Percentiles rank a stretch among this genome's conserved stretches.
Conservation (phyloP, 2,888 invertebrate genomes). For the Andrena bicolor region DNA sequence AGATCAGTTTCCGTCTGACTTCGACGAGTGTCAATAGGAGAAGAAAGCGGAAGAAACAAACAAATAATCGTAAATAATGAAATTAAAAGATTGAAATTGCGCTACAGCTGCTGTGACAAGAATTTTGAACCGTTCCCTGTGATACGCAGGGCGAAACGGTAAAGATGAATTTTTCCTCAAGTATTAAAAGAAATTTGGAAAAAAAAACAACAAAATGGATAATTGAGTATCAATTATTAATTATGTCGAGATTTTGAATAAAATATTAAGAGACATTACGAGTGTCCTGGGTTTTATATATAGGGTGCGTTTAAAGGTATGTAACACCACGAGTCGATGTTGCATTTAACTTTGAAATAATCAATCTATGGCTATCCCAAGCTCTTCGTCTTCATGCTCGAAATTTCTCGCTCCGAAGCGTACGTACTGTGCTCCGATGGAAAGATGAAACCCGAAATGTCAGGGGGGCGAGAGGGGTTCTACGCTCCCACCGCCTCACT, state of each 20-base stretch:
- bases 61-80: conserved; percentile 50
- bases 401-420: conserved; percentile 27
- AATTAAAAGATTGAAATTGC: conserved; percentile 47
- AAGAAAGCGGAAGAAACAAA: conserved; percentile 27
- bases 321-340: conserved; percentile 37
- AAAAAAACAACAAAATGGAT: conserved; percentile 39
- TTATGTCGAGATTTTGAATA: conserved; percentile 57
- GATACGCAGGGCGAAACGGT: conserved; percentile 54
- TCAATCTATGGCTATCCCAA: conserved; percentile 12
- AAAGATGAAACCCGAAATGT: too few relatives aligned
- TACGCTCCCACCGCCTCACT: too few relatives aligned
- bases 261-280: conserved; percentile 58
- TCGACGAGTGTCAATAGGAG: conserved; percentile 50
- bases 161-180: conserved; percentile 59
- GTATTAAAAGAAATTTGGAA: conserved; percentile 43
- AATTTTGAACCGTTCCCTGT: conserved; percentile 52
- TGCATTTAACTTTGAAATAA: conserved; percentile 17
- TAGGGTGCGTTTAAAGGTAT: conserved; percentile 52
- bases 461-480: too few relatives aligned
- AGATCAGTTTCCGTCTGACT: conserved; percentile 39
- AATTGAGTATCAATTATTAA: conserved; percentile 59
- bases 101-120: conserved; percentile 27
- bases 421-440: too few relatives aligned
- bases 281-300: conserved; percentile 48
- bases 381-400: conserved; percentile 23